Percentiles rank a stretch among this genome's conserved stretches.
These are phyloP conservation scores for Drosophila sp. DNA, from an alignment of 1,140 invertebrate genomes.

Conservation along the genomic window DNA sequence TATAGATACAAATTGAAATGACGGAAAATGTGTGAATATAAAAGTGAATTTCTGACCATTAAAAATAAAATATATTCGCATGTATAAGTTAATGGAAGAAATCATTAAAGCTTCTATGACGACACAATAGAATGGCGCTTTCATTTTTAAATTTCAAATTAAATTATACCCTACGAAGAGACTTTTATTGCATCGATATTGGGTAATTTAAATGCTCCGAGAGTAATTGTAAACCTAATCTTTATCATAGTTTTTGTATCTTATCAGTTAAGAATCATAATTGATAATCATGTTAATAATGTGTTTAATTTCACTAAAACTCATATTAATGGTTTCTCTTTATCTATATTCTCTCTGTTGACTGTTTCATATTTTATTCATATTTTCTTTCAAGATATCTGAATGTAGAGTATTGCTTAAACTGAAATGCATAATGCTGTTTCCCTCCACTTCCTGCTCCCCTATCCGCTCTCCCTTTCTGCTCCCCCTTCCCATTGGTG, in stretches of 20 bases:
- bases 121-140: too few relatives aligned
- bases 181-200: neutral
- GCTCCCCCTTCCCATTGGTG: too few relatives aligned
- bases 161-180: neutral
- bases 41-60: conserved; percentile 23
- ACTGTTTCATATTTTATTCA: too few relatives aligned
- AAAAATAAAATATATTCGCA: conserved; percentile 8
- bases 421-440: conserved; percentile 49
- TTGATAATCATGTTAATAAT: too few relatives aligned
- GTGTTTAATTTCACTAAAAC: too few relatives aligned
- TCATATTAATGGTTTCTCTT: too few relatives aligned
- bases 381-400: neutral
- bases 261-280: too few relatives aligned
- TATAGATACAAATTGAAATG: conserved; percentile 33
- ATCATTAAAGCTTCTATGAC: neutral
- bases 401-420: neutral
- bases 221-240: too few relatives aligned
- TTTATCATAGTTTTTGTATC: too few relatives aligned
- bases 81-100: neutral
- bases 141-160: too few relatives aligned
- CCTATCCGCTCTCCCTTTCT: conserved; percentile 1
- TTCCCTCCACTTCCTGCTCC: neutral
- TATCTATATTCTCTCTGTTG: too few relatives aligned
- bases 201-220: neutral
- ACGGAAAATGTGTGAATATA: conserved; percentile 9